Conservation (phyloP, 2,797 vertebrate genomes). For the Sciaenops ocellatus region DNA sequence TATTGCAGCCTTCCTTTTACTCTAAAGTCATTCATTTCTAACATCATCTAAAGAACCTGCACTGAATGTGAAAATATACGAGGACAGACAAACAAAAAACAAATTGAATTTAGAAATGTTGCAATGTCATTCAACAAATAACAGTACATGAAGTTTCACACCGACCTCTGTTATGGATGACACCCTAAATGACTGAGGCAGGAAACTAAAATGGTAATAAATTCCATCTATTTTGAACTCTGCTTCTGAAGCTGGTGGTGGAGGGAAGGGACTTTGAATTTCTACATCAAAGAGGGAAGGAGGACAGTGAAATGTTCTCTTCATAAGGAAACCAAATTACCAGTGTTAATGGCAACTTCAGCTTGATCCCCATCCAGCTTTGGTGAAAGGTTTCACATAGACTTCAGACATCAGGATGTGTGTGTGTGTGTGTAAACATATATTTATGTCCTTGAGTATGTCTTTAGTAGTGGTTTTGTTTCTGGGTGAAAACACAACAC, state of each 20-base stretch:
- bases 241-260: slow-evolving; percentile 46
- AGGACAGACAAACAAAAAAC: neutral
- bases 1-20: neutral
- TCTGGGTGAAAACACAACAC: slow-evolving; percentile 4
- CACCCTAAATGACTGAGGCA: slow-evolving; percentile 47
- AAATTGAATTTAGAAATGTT: neutral
- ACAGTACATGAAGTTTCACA: slow-evolving; percentile 15
- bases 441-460: neutral
- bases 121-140: slow-evolving; percentile 21
- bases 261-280: slow-evolving; percentile 43
- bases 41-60: neutral
- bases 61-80: neutral
- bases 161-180: slow-evolving; percentile 27
- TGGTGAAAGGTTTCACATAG: slow-evolving; percentile 44
- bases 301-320: slow-evolving; percentile 37
- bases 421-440: neutral
- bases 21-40: neutral
- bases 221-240: slow-evolving; percentile 58
- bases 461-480: slow-evolving; percentile 6
- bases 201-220: slow-evolving; percentile 63
- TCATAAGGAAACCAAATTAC: slow-evolving; percentile 44
- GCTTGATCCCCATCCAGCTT: slow-evolving; percentile 52
- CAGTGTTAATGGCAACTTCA: slow-evolving; percentile 40
- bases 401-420: slow-evolving; percentile 18
- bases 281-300: slow-evolving; percentile 60